Base-by-base conservation (phyloP, 2,888 invertebrate genomes). In the Eupithecia subfuscata region DNA sequence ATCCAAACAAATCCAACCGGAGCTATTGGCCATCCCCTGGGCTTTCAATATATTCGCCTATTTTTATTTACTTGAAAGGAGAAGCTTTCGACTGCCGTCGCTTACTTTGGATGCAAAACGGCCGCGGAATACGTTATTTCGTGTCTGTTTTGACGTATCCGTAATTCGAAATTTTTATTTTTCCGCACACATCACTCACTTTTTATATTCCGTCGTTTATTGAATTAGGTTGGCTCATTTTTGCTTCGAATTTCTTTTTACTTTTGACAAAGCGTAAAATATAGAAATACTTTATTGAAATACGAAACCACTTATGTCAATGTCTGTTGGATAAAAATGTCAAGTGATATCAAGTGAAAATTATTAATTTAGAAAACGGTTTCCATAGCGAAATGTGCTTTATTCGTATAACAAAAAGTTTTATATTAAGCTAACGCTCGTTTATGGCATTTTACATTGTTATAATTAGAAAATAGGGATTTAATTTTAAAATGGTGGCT, bases 21-120 rank as follows among this genome's bases (percentile, higher is more conserved):
- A 92, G 90, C 90, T 93, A 92, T 93, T 92, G 93, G 91, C 90
- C 89, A 87, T 92, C 94, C 92, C 92, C 84, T 80, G 92, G 87
- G 93, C 86, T 85, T 88, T 88, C 90, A 89, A 91, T 91, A 92
- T 92, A 92, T 91, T 90, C 90, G 86, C 88, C 88, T 91, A 93
- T 91, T 91, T 93, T 92, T 91, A 91, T 92, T 91, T 90, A 91
- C 88, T 87, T 85, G 90, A 88, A 87, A 87, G 87, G 88, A 84
- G 83, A 85, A 87, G 88, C 88, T 89, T 89, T 86, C 86, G 84
- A 40, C 67, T 87, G 82, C 82, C 82, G 79, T 81, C 83, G 85
- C 82, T 84, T 84, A 83, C 86, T 87, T 84, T 85, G 85, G 82
- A 87, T 87, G 84, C 85, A 86, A 86, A 87, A 91, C 89, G 90